phyloP scores from a whole-genome alignment of 1,140 invertebrate genomes.

The Drosophila pachea region DNA sequence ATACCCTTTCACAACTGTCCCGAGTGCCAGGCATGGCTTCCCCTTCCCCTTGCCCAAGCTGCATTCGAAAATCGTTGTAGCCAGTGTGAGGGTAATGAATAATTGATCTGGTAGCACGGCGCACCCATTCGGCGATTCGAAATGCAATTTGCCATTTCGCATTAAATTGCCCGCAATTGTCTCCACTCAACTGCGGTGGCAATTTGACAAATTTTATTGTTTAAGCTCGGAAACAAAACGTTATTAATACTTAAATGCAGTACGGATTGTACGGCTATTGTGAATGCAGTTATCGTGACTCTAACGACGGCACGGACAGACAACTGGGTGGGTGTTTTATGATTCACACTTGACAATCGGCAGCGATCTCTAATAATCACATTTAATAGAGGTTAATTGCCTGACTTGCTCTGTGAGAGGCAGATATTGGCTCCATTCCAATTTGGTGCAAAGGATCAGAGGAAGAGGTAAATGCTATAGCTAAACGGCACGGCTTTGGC shows the following conservation, averaged over 20 bases:
- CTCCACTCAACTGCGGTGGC: constrained; percentile 48
- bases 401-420: no score
- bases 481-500: no score
- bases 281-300: constrained; percentile 24
- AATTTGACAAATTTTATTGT: constrained; percentile 75
- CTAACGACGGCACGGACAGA: background rate
- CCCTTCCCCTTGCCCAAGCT: background rate
- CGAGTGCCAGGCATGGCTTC: background rate
- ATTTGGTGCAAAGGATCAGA: no score
- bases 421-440: no score
- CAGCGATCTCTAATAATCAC: background rate
- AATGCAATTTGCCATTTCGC: constrained; percentile 72
- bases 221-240: constrained; percentile 55
- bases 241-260: constrained; percentile 65
- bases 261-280: constrained; percentile 4
- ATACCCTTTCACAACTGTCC: background rate
- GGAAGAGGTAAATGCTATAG: no score
- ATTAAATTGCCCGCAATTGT: constrained; percentile 59
- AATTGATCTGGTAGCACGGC: constrained; percentile 18
- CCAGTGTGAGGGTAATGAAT: background rate
- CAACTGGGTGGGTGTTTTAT: background rate
- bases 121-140: constrained; percentile 58
- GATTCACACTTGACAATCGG: constrained; percentile 26
- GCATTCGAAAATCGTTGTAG: background rate
- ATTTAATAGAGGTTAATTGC: background rate